phyloP scores from a whole-genome alignment of 2,888 invertebrate genomes.

The Scaptomyza cyrtandrae region DNA sequence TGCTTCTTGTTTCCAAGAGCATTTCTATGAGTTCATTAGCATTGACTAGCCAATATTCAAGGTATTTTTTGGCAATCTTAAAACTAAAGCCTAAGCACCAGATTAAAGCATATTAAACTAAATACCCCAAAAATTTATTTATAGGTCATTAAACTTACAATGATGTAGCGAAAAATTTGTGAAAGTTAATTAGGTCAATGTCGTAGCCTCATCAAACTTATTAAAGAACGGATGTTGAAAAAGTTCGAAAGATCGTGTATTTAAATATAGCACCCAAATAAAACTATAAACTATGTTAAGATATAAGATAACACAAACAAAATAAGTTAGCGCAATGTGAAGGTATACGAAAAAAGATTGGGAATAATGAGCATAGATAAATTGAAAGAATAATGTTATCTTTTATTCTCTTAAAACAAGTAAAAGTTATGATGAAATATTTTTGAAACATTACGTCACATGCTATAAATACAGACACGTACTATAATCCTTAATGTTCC shows the following conservation, averaged over 20 bases:
- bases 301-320: too few relatives aligned
- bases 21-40: constrained; percentile 30
- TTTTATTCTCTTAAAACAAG: constrained; percentile 3
- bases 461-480: not conserved
- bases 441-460: constrained; percentile 32
- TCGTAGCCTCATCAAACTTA: constrained; percentile 25
- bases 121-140: constrained; percentile 11
- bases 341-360: too few relatives aligned
- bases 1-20: not conserved
- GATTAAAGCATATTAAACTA: constrained; percentile 6
- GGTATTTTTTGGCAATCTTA: constrained; percentile 22
- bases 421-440: constrained; percentile 62
- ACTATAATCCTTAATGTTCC: not conserved
- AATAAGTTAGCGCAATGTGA: too few relatives aligned
- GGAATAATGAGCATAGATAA: too few relatives aligned
- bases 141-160: constrained; percentile 60
- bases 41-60: constrained; percentile 14
- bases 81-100: not conserved
- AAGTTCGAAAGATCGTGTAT: constrained; percentile 20
- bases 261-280: too few relatives aligned
- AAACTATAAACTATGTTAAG: too few relatives aligned
- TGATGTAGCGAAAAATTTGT: constrained; percentile 37
- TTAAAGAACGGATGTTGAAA: constrained; percentile 51
- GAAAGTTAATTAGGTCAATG: constrained; percentile 67
- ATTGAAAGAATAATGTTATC: too few relatives aligned